Base-by-base conservation (phyloP, 2,113 vertebrate species). In the Mesocricetus auratus region DNA sequence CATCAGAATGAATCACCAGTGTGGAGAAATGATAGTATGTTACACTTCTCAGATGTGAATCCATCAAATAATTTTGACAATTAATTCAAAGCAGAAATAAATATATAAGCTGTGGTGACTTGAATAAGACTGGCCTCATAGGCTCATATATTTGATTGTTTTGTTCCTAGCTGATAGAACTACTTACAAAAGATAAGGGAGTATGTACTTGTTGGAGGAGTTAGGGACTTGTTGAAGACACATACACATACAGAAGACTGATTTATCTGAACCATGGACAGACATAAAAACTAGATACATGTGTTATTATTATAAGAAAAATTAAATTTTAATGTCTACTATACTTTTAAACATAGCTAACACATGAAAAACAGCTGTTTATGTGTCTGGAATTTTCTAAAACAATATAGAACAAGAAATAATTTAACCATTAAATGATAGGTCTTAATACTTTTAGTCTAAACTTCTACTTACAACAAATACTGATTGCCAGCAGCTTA, bases 311-410 rank as follows among this genome's bases (percentile, higher is more conserved):
- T 95, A 93, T 88, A 42, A 78, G 42, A 78, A 96, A 78, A 97
- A 94, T 93, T 87, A 81, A n/a, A 91, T 68, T 97, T 95, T 96
- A 97, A 95, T 42, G 42, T 97, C 31, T 74, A 93, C 75, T 96
- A 64, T 75, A 91, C 88, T 94, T 97, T 94, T 83, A 91, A 95
- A 69, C 24, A 89, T 83, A 91, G 50, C 74, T 89, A 95, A 75
- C 82, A 96, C 56, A 91, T 86, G 82, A 94, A 60, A 71, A 96
- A 36, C 62, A 93, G 29, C 73, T 97, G n/a, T 36, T 95, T 96
- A 89, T 21, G 91, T 66, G 39, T 92, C 69, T 42, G 93, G 56
- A 81, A 93, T 26, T 13, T 94, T 95, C 73, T 10, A 11, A 90
- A 94, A 94, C 10, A 56, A 56, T 13, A 56, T 13, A 56, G 1